Evolutionary conservation across 1,140 invertebrate species (phyloP), one percentile per base, ranked within the genome.

Genomic region (Polypedilum vanderplanki): DNA sequence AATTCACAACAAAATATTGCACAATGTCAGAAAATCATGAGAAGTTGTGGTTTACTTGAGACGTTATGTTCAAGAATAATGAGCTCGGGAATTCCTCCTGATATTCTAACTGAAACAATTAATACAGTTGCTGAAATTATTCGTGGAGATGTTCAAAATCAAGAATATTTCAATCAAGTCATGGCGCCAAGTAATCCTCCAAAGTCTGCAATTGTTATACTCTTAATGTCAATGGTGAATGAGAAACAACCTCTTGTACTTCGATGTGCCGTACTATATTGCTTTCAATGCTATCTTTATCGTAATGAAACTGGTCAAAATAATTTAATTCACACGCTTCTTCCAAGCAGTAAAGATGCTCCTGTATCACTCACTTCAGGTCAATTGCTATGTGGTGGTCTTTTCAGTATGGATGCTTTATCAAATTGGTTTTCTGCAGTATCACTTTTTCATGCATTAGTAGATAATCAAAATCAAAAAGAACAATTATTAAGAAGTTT

Each of bases 211-310:
- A 91, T 99, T 73, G 92, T 99, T 0, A 92, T 99, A 65, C 85
- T 99, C 8, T 83, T 99, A 10, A 96, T 98, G 92, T 98, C 96
- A 0, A 98, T 99, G 96, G 95, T 99, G 2, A 98, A 98, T 83
- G 97, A 99, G 79, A 98, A 98, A 81, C 98, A 99, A 82, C 92
- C 95, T 12, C 94, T 99, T 81, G 83, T 88, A 8, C 83, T 99
- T 74, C 88, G 97, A 74, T 97, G 95, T 85, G 92, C 98, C 0
- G 96, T 98, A 9, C 87, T 99, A 0, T 99, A 99, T 82, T 98
- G 96, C 81, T 98, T 99, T 82, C 90, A 99, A 85, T 98, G 94
- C 82, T 99, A 94, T 81, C 84, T 99, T 0, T 97, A 93, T 80
- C 95, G 93, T 83, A 99, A 99, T 84, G 92, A 95, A 80, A 85